Conservation (phyloP, 2,888 invertebrate genomes). For the Lycophotia porphyrea region DNA sequence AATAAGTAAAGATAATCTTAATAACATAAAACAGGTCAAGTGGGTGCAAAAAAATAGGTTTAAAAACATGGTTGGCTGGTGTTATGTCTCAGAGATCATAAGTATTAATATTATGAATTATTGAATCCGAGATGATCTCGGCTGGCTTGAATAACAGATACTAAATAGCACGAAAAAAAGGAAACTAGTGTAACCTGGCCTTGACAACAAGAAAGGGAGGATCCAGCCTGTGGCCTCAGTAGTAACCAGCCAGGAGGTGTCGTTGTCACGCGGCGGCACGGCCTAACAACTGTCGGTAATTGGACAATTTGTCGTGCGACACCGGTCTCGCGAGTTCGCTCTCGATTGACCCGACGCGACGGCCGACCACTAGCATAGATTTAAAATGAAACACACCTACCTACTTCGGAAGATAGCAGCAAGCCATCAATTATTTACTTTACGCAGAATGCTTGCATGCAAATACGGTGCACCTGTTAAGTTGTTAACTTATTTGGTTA, state of each 20-base stretch:
- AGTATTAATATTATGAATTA: neutral
- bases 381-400: constrained; percentile 43
- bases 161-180: neutral
- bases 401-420: constrained; percentile 32
- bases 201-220: constrained; percentile 50
- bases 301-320: constrained; percentile 80
- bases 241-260: constrained; percentile 57
- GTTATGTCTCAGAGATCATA: neutral
- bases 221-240: constrained; percentile 26
- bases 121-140: neutral
- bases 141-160: neutral
- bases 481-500: constrained; percentile 37
- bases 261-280: constrained; percentile 77
- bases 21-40: neutral
- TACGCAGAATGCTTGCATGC: constrained; percentile 40
- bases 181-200: constrained; percentile 15
- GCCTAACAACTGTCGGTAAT: constrained; percentile 75
- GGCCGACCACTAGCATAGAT: constrained; percentile 54
- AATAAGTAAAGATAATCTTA: constrained; percentile 6
- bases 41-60: neutral
- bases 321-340: constrained; percentile 64
- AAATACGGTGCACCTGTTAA: constrained; percentile 36
- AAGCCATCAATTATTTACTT: constrained; percentile 52
- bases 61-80: neutral
- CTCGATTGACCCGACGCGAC: constrained; percentile 59